A percentile compares a stretch with the other conserved stretches of the same genome.
Evolutionary conservation across 2,113 vertebrate species (phyloP).

Genomic region (Sinosuthora webbiana): DNA sequence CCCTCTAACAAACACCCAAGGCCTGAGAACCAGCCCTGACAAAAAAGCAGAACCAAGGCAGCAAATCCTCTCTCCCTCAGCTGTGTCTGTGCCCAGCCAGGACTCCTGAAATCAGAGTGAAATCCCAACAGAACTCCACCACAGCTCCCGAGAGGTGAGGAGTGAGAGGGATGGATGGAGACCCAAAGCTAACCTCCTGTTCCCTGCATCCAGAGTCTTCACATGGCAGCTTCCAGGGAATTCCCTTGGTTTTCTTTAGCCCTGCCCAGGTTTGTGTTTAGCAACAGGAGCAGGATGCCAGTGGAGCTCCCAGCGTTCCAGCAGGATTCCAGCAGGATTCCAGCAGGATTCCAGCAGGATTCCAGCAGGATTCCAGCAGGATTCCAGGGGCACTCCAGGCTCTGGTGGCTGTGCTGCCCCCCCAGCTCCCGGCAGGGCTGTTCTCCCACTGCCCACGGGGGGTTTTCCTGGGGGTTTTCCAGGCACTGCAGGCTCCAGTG

Average conservation of each 20-base stretch:
- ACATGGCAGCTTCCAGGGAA: not conserved
- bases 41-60: not conserved
- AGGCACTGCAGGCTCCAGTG: slow-evolving; percentile 41
- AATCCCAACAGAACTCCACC: not conserved
- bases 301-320: not conserved
- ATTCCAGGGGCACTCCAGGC: not conserved
- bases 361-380: not conserved
- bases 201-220: not conserved
- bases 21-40: not conserved
- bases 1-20: not conserved
- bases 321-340: no score
- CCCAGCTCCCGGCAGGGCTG: not conserved
- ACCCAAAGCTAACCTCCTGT: fast-evolving
- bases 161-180: not conserved
- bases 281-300: not conserved
- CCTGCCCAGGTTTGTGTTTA: not conserved
- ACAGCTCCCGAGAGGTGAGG: not conserved
- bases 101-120: not conserved
- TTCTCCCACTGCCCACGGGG: not conserved
- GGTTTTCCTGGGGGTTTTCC: slow-evolving; percentile 5
- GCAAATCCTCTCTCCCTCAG: not conserved
- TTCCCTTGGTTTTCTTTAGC: not conserved
- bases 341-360: not conserved
- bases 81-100: not conserved
- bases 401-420: not conserved